Percentiles rank a stretch among this genome's conserved stretches.
phyloP scores from a whole-genome alignment of 1,140 invertebrate species.

The Amyelois transitella region DNA sequence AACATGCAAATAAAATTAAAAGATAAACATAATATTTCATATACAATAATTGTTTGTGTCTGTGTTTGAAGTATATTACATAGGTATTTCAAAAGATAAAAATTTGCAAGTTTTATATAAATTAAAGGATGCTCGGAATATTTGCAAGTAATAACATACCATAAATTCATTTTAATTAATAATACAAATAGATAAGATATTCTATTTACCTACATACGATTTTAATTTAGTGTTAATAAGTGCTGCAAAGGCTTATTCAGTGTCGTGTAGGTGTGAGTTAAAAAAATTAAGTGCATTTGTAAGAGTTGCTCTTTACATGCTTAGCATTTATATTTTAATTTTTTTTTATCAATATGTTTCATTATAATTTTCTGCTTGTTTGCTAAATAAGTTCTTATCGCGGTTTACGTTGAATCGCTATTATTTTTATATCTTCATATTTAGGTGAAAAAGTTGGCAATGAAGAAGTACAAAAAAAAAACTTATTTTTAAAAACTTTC shows the following conservation, averaged over 20 bases:
- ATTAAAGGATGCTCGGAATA: background rate
- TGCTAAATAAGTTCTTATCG: too few relatives aligned
- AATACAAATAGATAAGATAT: background rate
- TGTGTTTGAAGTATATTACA: too few relatives aligned
- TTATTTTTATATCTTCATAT: too few relatives aligned
- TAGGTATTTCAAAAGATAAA: background rate
- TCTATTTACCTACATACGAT: background rate
- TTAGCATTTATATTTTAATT: background rate
- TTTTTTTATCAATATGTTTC: too few relatives aligned
- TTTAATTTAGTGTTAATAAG: background rate
- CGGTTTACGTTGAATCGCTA: too few relatives aligned
- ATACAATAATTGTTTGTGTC: conserved; percentile 6
- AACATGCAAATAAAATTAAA: conserved; percentile 33
- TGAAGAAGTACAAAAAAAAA: too few relatives aligned
- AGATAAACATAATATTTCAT: background rate
- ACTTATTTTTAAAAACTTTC: too few relatives aligned
- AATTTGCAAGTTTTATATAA: background rate
- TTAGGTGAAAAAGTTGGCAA: too few relatives aligned
- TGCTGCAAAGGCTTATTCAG: conserved; percentile 2
- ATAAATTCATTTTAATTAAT: background rate
- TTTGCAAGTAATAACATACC: background rate
- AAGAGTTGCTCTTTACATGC: background rate
- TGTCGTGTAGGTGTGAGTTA: conserved; percentile 6
- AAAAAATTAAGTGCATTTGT: conserved; percentile 3
- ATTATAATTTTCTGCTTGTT: too few relatives aligned